Evolutionary conservation across 2,797 vertebrate genomes (phyloP).

Genomic region (Ispidina picta): DNA sequence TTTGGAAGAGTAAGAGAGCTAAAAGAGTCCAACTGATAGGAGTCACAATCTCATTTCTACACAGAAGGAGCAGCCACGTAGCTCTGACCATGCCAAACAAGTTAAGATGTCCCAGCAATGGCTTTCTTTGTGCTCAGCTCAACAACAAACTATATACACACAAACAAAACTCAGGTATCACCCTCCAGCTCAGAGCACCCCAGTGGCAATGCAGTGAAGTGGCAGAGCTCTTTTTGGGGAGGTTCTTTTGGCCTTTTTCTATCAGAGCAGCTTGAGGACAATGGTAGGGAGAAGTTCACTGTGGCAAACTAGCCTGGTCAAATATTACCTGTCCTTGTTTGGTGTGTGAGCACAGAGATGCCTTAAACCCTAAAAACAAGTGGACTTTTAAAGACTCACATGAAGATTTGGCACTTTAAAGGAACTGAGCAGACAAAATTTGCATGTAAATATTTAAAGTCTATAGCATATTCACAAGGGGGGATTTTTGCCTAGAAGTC

Average conservation of each 20-base stretch:
- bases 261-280: background rate
- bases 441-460: background rate
- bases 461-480: background rate
- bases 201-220: rapidly evolving
- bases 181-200: background rate
- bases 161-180: background rate
- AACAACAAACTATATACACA: background rate
- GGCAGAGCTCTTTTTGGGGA: background rate
- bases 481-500: background rate
- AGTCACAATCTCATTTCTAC: background rate
- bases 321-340: background rate
- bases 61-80: background rate
- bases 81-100: background rate
- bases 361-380: background rate
- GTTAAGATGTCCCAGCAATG: background rate
- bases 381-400: background rate
- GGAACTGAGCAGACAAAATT: background rate
- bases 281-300: background rate
- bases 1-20: background rate
- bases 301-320: background rate
- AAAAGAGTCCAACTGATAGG: background rate
- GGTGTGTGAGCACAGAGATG: background rate
- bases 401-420: background rate
- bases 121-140: background rate
- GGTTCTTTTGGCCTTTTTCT: background rate